Percentiles rank a stretch among this genome's conserved stretches.
These are phyloP conservation scores for Caerostris darwini DNA, from an alignment of 1,140 invertebrate species.

Conservation along the genomic window DNA sequence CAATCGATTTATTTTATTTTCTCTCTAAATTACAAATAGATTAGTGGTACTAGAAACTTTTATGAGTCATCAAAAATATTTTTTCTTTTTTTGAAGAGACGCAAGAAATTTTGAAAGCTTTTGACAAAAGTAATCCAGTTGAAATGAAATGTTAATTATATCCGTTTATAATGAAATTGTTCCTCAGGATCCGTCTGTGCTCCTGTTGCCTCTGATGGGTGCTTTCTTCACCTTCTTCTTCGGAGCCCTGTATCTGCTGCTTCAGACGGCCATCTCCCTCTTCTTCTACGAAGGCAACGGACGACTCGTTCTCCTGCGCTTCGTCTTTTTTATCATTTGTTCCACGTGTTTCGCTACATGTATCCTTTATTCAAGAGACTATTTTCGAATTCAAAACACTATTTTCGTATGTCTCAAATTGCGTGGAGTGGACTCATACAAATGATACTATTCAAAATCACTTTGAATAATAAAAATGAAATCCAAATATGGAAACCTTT, in stretches of 20 bases:
- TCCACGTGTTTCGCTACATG: conserved; percentile 21
- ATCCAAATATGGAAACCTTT: too few species aligned
- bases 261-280: conserved; percentile 40
- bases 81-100: too few species aligned
- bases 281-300: conserved; percentile 42
- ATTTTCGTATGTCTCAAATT: too few species aligned
- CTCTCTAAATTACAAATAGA: too few species aligned
- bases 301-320: not conserved
- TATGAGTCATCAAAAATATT: too few species aligned
- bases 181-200: not conserved
- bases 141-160: too few species aligned
- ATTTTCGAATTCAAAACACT: too few species aligned
- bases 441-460: too few species aligned
- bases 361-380: conserved; percentile 44
- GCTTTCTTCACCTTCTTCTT: conserved; percentile 49
- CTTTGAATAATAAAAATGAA: too few species aligned
- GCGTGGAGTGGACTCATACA: too few species aligned
- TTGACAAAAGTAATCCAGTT: not conserved
- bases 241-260: conserved; percentile 30
- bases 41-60: too few species aligned
- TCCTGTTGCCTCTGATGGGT: not conserved
- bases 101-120: not conserved
- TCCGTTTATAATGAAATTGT: not conserved
- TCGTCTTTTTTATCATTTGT: conserved; percentile 4
- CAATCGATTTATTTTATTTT: too few species aligned